These are phyloP conservation scores for Cydia pomonella DNA, from an alignment of 1,140 invertebrate genomes.

Conservation along the genomic window DNA sequence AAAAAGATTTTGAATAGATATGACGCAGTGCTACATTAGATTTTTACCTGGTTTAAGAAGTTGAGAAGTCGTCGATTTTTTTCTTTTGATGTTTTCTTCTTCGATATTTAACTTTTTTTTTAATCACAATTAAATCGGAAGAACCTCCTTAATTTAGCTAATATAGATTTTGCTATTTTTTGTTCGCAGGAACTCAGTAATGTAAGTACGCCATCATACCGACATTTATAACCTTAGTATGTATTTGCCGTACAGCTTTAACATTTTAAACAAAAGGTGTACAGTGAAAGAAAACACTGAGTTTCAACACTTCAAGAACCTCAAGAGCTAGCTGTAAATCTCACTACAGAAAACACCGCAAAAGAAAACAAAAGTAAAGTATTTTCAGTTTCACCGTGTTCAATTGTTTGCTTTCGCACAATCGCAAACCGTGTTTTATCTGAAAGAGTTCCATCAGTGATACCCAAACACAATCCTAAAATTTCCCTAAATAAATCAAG, in stretches of 20 bases:
- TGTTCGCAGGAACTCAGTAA: too few relatives aligned
- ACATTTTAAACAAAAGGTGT: neutral
- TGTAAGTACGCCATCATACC: too few relatives aligned
- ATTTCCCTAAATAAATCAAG: conserved; percentile 31
- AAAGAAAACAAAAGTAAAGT: conserved; percentile 28
- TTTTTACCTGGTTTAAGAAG: too few relatives aligned
- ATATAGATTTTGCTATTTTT: too few relatives aligned
- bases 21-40: neutral
- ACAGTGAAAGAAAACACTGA: neutral
- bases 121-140: too few relatives aligned
- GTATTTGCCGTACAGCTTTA: neutral
- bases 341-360: conserved; percentile 1
- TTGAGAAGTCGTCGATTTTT: too few relatives aligned
- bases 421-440: conserved; percentile 19
- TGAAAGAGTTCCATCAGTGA: conserved; percentile 11
- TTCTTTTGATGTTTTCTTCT: too few relatives aligned
- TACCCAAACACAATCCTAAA: conserved; percentile 22
- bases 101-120: too few relatives aligned
- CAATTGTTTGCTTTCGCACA: conserved; percentile 23
- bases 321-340: conserved; percentile 2
- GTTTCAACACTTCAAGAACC: neutral
- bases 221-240: too few relatives aligned
- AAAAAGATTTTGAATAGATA: neutral
- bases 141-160: too few relatives aligned
- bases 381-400: conserved; percentile 12